A percentile compares a stretch with the other conserved stretches of the same genome.
These are phyloP conservation scores for Zaprionus davidi DNA, from an alignment of 1,140 invertebrate species.

Conservation along the genomic window DNA sequence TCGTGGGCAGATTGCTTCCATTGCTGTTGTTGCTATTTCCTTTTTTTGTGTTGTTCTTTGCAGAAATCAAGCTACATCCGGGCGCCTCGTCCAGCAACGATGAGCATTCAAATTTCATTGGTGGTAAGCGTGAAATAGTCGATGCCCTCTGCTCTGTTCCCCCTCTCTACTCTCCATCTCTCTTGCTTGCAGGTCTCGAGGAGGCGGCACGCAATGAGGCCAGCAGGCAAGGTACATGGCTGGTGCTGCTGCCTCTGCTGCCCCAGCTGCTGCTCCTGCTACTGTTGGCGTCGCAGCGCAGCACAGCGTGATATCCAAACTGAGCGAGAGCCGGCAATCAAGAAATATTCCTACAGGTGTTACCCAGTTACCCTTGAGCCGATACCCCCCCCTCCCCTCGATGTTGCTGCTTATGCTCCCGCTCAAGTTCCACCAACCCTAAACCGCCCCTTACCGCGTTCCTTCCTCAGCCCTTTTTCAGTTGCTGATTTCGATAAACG, in stretches of 20 bases:
- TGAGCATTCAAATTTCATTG: conserved; percentile 80
- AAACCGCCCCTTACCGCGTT: background rate
- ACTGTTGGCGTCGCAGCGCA: conserved; percentile 35
- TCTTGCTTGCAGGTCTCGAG: conserved; percentile 55
- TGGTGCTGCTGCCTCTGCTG: conserved; percentile 13
- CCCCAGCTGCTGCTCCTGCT: conserved; percentile 35
- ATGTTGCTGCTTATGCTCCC: conserved; percentile 60
- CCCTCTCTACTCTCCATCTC: background rate
- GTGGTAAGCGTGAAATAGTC: conserved; percentile 58
- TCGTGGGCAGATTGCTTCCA: background rate
- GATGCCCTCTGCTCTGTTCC: background rate
- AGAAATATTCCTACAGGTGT: conserved; percentile 76
- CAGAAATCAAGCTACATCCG: conserved; percentile 84
- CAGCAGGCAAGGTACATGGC: conserved; percentile 34
- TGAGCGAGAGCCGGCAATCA: conserved; percentile 76
- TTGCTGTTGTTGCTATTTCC: conserved; percentile 24
- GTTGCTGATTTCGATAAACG: conserved; percentile 4
- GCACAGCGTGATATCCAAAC: conserved; percentile 71
- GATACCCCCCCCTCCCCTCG: background rate
- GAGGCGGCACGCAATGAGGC: conserved; percentile 61
- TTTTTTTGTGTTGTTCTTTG: conserved; percentile 37
- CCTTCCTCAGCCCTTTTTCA: background rate
- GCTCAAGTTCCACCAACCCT: conserved; percentile 3
- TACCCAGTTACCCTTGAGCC: conserved; percentile 31
- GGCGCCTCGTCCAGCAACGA: conserved; percentile 78